Percentiles rank a stretch among this genome's conserved stretches.
Evolutionary conservation across 2,797 vertebrate genomes (phyloP).

Genomic region (Enteromius treurensis): DNA sequence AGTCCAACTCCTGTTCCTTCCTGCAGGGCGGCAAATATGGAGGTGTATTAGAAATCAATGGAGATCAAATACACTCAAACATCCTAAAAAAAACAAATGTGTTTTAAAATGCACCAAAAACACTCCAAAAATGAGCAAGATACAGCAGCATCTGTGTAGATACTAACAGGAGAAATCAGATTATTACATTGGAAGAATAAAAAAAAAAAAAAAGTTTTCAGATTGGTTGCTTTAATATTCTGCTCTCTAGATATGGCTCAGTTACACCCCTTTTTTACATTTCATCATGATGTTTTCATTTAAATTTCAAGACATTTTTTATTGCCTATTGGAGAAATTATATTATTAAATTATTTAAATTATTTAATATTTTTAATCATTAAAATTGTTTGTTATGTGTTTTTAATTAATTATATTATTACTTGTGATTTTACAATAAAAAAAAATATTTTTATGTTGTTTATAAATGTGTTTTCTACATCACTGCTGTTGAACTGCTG

Average conservation of each 20-base stretch:
- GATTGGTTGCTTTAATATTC: background rate
- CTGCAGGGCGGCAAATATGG: constrained; percentile 68
- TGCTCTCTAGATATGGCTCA: background rate
- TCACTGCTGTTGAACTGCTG: no score
- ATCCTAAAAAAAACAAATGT: background rate
- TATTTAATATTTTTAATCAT: no score
- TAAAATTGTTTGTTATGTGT: background rate
- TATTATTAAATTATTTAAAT: no score
- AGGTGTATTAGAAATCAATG: background rate
- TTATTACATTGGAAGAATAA: background rate
- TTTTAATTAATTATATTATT: background rate
- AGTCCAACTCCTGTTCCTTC: constrained; percentile 97
- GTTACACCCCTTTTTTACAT: background rate
- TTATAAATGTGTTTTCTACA: background rate
- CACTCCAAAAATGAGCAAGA: background rate
- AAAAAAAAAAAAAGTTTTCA: background rate
- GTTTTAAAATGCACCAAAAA: background rate
- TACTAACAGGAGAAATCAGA: background rate
- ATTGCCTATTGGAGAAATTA: no score
- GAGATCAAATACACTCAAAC: background rate
- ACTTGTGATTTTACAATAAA: background rate
- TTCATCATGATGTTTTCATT: no score
- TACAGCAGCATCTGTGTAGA: background rate
- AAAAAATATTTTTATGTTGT: background rate
- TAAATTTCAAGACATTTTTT: no score